Conservation (phyloP, 2,888 invertebrate species). For the Phoenoteleia sp. region DNA sequence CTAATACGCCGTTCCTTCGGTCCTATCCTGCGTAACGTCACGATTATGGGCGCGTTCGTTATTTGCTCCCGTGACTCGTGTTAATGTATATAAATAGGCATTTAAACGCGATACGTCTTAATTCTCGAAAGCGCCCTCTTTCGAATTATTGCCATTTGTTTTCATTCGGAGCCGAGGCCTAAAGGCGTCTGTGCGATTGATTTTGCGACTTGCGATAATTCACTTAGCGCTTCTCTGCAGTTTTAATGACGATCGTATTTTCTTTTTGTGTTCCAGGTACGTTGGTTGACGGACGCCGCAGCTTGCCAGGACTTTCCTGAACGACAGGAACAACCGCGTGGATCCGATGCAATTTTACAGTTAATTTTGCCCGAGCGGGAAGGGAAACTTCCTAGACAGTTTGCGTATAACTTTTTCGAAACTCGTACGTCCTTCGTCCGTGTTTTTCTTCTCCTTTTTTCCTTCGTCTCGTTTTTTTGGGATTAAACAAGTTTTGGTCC, state of each 20-base stretch:
- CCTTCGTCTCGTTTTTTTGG: conserved; percentile 6
- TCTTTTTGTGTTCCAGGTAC: conserved; percentile 44
- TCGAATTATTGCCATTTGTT: conserved; percentile 61
- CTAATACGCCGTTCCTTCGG: conserved; percentile 73
- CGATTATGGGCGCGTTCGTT: conserved; percentile 72
- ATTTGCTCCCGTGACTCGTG: conserved; percentile 65
- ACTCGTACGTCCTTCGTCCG: conserved; percentile 37
- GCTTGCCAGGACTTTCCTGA: conserved; percentile 10
- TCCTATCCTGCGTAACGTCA: conserved; percentile 79
- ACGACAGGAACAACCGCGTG: no score
- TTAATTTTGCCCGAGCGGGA: conserved; percentile 26
- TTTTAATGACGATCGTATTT: background rate
- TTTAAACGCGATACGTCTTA: conserved; percentile 55
- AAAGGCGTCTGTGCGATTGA: conserved; percentile 52
- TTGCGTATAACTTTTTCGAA: conserved; percentile 41
- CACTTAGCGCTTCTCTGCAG: background rate
- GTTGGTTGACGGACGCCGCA: conserved; percentile 14
- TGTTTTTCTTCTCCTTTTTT: conserved; percentile 1
- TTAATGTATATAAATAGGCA: conserved; percentile 70
- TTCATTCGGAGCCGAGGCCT: conserved; percentile 56
- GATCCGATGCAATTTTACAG: conserved; percentile 30
- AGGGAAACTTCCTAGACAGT: conserved; percentile 25
- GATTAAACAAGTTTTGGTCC: conserved; percentile 70
- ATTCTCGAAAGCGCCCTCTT: conserved; percentile 68
- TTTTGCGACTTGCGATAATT: conserved; percentile 3